These are phyloP conservation scores for Panopea generosa DNA, from an alignment of 2,888 invertebrate species.

Conservation along the genomic window DNA sequence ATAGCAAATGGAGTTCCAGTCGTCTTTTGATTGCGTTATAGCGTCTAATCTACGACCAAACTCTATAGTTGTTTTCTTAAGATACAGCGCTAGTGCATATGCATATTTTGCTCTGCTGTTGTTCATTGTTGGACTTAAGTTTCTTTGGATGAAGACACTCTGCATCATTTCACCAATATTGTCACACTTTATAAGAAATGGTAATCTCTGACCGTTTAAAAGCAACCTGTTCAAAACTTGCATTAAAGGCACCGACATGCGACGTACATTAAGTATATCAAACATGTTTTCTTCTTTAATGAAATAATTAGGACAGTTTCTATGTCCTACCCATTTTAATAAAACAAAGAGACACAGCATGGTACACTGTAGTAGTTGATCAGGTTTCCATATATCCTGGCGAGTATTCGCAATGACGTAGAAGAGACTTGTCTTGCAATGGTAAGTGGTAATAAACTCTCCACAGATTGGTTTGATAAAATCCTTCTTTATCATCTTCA, in stretches of 20 bases:
- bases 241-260: neutral
- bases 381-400: neutral
- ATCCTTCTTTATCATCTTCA: conserved; percentile 31
- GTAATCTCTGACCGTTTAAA: neutral
- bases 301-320: conserved; percentile 23
- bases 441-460: conserved; percentile 6
- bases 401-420: conserved; percentile 1
- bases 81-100: no score
- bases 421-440: conserved; percentile 19
- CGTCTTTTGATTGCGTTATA: no score
- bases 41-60: no score
- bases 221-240: neutral
- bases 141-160: neutral
- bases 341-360: conserved; percentile 1
- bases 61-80: no score
- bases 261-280: neutral
- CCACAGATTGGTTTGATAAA: conserved; percentile 9
- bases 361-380: conserved; percentile 1
- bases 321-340: neutral
- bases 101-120: neutral
- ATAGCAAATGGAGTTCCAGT: no score
- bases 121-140: neutral
- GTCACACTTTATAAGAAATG: neutral
- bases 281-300: conserved; percentile 25
- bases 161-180: neutral